phyloP scores from a whole-genome alignment of 2,797 vertebrate genomes.

The Peromyscus aztecus region DNA sequence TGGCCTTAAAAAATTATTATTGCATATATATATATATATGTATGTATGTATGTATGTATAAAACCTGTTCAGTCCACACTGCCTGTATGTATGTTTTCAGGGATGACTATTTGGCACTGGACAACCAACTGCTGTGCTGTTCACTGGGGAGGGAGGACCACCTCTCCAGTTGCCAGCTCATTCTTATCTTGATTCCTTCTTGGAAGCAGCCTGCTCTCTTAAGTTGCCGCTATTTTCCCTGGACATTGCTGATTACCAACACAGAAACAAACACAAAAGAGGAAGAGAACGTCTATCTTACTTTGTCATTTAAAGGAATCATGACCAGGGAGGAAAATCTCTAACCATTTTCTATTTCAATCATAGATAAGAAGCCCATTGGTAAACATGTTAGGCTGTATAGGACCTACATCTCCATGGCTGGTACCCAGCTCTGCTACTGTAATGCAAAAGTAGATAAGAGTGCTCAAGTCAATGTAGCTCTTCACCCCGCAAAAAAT shows the following conservation, averaged over 20 bases:
- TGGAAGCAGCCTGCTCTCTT: not conserved
- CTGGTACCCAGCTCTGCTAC: not conserved
- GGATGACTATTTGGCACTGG: not conserved
- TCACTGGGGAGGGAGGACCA: not conserved
- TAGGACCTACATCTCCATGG: not conserved
- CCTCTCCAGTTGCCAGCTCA: not conserved
- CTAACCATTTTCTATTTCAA: constrained; percentile 22
- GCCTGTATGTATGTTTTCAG: too few species aligned
- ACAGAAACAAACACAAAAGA: not conserved
- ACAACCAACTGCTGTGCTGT: not conserved
- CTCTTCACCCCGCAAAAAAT: not conserved
- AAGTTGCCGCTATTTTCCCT: not conserved
- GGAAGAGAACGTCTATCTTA: not conserved
- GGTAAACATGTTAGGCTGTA: not conserved
- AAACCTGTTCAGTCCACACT: not conserved
- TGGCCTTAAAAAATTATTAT: not conserved
- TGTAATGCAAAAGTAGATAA: not conserved
- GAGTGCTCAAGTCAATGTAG: not conserved
- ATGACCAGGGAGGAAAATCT: not conserved
- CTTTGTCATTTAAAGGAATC: not conserved
- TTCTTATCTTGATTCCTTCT: not conserved
- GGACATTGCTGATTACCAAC: not conserved
- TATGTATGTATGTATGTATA: not conserved
- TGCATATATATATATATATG: not conserved
- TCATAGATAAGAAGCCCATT: not conserved